Evolutionary conservation across 2,113 vertebrate genomes (phyloP), one percentile per base, ranked within the genome.

Genomic region (Microtus richardsoni): DNA sequence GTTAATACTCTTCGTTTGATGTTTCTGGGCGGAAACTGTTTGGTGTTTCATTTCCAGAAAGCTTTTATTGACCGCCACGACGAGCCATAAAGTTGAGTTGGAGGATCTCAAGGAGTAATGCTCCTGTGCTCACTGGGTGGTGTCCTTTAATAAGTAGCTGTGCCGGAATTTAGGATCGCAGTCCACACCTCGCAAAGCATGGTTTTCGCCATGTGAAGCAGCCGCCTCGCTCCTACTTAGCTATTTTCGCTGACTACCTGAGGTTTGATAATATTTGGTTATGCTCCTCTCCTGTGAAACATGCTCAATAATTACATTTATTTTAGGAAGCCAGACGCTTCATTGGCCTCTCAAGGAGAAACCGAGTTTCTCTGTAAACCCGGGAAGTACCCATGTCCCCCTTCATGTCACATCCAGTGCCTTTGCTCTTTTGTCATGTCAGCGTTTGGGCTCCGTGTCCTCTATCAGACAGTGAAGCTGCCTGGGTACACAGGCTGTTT

Each of bases 241-340:
- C 44, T 94, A 47, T 82, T 96, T 86, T 82, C 92, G 21, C 86
- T 93, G n/a, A 54, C 82, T 86, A 5, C 60, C n/a, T 90, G 33
- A 85, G 9, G 22, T 82, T 4, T 77, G 21, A 66, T 90, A 60
- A 83, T 80, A 82, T 75, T 93, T 84, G 73, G 36, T 41, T 10
- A 9, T 41, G 49, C 17, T 64, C 28, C 39, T 54, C 44, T 64
- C 0, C 62, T 78, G 58, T 36, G 77, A 91, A 94, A 94, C 71
- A 47, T 88, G 52, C 22, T 30, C 21, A 66, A 52, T 17, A 49
- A 24, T 66, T 92, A 52, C 60, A 78, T 88, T 78, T 74, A 9
- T 54, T 88, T 96, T 82, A 58, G 7, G 8, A 80, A 89, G 91
- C 71, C 26, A 68, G 91, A 66, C 80, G 22, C 39, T 19, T 96